phyloP scores from a whole-genome alignment of 2,797 vertebrate species.

The Geotrypetes seraphini region DNA sequence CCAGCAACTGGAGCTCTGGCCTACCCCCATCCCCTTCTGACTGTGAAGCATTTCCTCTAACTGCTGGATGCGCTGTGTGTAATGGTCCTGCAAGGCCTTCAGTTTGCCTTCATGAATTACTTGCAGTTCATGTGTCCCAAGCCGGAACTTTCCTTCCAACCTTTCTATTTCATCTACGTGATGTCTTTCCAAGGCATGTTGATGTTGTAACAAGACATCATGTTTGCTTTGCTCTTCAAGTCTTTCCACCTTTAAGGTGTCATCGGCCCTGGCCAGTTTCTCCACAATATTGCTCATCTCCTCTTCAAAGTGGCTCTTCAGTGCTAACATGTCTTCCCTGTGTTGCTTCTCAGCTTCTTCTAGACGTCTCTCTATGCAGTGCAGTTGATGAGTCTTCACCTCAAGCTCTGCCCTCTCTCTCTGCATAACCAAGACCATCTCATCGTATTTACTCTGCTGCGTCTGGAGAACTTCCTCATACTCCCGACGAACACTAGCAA shows the following conservation, averaged over 20 bases:
- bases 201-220: slow-evolving; percentile 60
- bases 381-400: slow-evolving; percentile 56
- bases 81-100: slow-evolving; percentile 66
- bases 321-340: slow-evolving; percentile 51
- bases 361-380: slow-evolving; percentile 54
- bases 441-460: slow-evolving; percentile 63
- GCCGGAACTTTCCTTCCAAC: slow-evolving; percentile 73
- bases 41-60: slow-evolving; percentile 50
- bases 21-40: slow-evolving; percentile 33
- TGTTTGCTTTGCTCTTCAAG: slow-evolving; percentile 60
- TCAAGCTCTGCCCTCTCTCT: slow-evolving; percentile 74
- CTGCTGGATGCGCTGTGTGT: slow-evolving; percentile 55
- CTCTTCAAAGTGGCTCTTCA: slow-evolving; percentile 59
- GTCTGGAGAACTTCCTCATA: slow-evolving; percentile 69
- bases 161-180: slow-evolving; percentile 66
- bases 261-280: slow-evolving; percentile 55
- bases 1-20: not conserved
- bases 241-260: slow-evolving; percentile 60
- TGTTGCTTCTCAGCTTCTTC: slow-evolving; percentile 56
- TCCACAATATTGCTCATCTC: slow-evolving; percentile 62
- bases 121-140: slow-evolving; percentile 70
- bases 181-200: slow-evolving; percentile 61
- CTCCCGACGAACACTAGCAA: slow-evolving; percentile 62
- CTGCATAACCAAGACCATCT: slow-evolving; percentile 56
- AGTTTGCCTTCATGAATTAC: slow-evolving; percentile 70